Evolutionary conservation across 2,888 invertebrate genomes (phyloP).

Genomic region (Yponomeuta evonymella): DNA sequence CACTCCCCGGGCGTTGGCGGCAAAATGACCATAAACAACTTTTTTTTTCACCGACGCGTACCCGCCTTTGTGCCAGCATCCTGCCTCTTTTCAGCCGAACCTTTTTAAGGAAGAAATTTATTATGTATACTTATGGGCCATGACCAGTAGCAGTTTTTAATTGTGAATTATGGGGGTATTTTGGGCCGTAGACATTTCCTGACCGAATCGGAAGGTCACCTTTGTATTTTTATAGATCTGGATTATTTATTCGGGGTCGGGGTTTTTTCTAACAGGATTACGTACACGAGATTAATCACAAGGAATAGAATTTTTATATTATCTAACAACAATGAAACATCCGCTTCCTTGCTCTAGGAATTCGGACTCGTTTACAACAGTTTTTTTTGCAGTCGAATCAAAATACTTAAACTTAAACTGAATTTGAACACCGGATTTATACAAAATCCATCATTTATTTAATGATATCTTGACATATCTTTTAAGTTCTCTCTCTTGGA

Average conservation of each 20-base stretch:
- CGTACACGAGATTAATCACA: slow-evolving; percentile 48
- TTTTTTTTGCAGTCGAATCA: neutral
- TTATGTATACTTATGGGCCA: slow-evolving; percentile 64
- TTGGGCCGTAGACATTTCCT: slow-evolving; percentile 41
- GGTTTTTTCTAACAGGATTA: slow-evolving; percentile 45
- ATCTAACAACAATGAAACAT: neutral
- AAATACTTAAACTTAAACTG: neutral
- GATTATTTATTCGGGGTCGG: slow-evolving; percentile 45
- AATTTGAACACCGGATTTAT: neutral
- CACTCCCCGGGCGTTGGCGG: slow-evolving; percentile 61
- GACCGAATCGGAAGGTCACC: slow-evolving; percentile 62
- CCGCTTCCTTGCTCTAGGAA: slow-evolving; percentile 1
- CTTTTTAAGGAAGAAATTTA: slow-evolving; percentile 74
- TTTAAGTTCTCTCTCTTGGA: no score
- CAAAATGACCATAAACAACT: slow-evolving; percentile 69
- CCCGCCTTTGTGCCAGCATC: slow-evolving; percentile 60
- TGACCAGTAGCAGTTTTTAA: slow-evolving; percentile 74
- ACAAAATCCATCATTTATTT: no score
- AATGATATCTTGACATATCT: no score
- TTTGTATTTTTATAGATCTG: slow-evolving; percentile 57
- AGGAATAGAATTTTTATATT: slow-evolving; percentile 34
- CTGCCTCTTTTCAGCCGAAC: slow-evolving; percentile 67
- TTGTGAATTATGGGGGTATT: slow-evolving; percentile 71
- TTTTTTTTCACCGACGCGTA: slow-evolving; percentile 47
- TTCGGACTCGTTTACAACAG: neutral